Evolutionary conservation across 2,888 invertebrate genomes (phyloP).

Genomic region (Melanostoma mellinum): DNA sequence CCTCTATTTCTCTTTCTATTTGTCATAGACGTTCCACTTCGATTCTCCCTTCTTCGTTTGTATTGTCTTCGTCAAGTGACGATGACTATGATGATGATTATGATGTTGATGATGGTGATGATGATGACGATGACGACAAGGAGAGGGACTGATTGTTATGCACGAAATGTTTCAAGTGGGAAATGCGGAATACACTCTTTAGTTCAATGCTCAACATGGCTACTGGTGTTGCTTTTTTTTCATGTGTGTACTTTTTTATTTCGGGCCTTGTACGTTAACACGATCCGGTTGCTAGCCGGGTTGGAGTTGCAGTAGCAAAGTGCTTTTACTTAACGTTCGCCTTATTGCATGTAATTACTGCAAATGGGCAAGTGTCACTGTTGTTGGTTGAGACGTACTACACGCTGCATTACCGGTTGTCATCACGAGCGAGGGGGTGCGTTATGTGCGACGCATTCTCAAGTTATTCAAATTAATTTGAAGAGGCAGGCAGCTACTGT

Average conservation of each 20-base stretch:
- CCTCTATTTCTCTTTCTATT: slow-evolving; percentile 3
- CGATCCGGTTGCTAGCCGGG: slow-evolving; percentile 47
- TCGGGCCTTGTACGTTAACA: slow-evolving; percentile 39
- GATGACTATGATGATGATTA: slow-evolving; percentile 19
- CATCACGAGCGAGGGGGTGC: slow-evolving; percentile 48
- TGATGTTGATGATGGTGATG: slow-evolving; percentile 30
- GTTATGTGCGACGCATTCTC: slow-evolving; percentile 69
- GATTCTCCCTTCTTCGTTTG: slow-evolving; percentile 24
- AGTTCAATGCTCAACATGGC: slow-evolving; percentile 59
- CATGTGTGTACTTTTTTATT: slow-evolving; percentile 19
- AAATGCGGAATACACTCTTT: slow-evolving; percentile 68
- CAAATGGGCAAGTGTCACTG: slow-evolving; percentile 59
- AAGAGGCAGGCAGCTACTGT: slow-evolving; percentile 38
- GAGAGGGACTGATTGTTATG: slow-evolving; percentile 68
- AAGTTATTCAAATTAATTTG: slow-evolving; percentile 71
- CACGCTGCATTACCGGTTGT: slow-evolving; percentile 20
- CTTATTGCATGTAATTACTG: slow-evolving; percentile 72
- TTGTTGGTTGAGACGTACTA: slow-evolving; percentile 29
- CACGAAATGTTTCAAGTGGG: slow-evolving; percentile 72
- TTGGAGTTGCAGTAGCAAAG: slow-evolving; percentile 41
- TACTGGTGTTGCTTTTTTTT: slow-evolving; percentile 63
- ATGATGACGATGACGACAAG: slow-evolving; percentile 45
- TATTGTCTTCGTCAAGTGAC: slow-evolving; percentile 13
- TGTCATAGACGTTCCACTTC: slow-evolving; percentile 46
- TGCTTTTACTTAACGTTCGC: slow-evolving; percentile 61